Conservation (phyloP, 2,888 invertebrate species). For the Fragum whitleyi region DNA sequence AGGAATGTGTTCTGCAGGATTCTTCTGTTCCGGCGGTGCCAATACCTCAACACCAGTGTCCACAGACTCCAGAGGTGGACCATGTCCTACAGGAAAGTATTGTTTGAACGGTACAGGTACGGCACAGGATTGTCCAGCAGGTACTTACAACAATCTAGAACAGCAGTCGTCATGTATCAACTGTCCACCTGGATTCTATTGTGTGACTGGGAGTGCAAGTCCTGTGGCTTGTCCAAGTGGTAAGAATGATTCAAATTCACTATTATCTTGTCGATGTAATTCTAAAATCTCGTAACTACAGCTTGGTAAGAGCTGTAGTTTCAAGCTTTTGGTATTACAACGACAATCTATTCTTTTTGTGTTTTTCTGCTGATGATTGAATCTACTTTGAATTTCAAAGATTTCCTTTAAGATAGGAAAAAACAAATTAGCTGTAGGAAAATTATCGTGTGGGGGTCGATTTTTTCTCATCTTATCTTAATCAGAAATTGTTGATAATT, state of each 20-base stretch:
- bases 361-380: too few relatives aligned
- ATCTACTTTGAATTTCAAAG: too few relatives aligned
- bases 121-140: conserved; percentile 77
- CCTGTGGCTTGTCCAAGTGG: conserved; percentile 79
- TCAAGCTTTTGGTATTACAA: too few relatives aligned
- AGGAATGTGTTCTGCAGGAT: conserved; percentile 80
- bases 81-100: conserved; percentile 81
- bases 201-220: conserved; percentile 74
- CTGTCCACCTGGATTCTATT: conserved; percentile 82
- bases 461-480: too few relatives aligned
- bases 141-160: conserved; percentile 76
- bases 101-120: conserved; percentile 78
- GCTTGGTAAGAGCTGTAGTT: too few relatives aligned
- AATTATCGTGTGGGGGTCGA: too few relatives aligned
- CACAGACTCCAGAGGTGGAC: conserved; percentile 76
- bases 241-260: conserved; percentile 40
- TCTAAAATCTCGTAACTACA: too few relatives aligned
- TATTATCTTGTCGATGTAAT: too few relatives aligned
- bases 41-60: conserved; percentile 75
- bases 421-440: too few relatives aligned
- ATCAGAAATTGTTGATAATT: too few relatives aligned
- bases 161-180: conserved; percentile 76
- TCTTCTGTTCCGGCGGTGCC: conserved; percentile 80
- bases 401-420: too few relatives aligned
- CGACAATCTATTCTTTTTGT: too few relatives aligned